phyloP scores from a whole-genome alignment of 2,797 vertebrate genomes.

The Cetoscarus ocellatus region DNA sequence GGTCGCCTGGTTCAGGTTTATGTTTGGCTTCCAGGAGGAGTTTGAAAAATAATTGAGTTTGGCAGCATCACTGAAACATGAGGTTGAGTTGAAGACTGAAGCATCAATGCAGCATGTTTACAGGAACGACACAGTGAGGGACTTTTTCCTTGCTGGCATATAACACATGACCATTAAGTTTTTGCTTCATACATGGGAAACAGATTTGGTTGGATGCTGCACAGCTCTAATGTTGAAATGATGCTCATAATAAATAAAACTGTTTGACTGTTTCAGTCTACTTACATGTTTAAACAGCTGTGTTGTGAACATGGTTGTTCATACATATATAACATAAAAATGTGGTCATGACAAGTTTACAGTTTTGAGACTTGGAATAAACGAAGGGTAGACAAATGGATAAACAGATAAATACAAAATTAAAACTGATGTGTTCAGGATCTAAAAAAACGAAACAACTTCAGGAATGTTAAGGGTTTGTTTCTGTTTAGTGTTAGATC shows the following conservation, averaged over 20 bases:
- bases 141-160: background rate
- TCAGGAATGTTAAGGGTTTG: no score
- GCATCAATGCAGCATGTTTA: background rate
- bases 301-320: no score
- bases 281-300: no score
- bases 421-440: no score
- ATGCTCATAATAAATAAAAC: background rate
- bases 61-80: background rate
- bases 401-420: no score
- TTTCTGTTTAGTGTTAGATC: no score
- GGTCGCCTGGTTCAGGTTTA: background rate
- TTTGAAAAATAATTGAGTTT: no score
- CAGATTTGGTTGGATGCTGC: background rate
- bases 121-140: background rate
- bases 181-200: background rate
- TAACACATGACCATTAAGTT: background rate
- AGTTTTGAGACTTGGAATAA: no score
- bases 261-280: background rate
- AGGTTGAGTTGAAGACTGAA: background rate
- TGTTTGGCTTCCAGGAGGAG: background rate
- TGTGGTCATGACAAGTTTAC: no score
- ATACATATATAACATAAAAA: no score
- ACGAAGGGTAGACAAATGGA: no score
- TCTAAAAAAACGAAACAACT: no score
- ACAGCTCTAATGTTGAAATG: background rate